Percentiles rank a stretch among this genome's conserved stretches.
phyloP scores from a whole-genome alignment of 1,140 invertebrate genomes.

The Polypedilum vanderplanki region DNA sequence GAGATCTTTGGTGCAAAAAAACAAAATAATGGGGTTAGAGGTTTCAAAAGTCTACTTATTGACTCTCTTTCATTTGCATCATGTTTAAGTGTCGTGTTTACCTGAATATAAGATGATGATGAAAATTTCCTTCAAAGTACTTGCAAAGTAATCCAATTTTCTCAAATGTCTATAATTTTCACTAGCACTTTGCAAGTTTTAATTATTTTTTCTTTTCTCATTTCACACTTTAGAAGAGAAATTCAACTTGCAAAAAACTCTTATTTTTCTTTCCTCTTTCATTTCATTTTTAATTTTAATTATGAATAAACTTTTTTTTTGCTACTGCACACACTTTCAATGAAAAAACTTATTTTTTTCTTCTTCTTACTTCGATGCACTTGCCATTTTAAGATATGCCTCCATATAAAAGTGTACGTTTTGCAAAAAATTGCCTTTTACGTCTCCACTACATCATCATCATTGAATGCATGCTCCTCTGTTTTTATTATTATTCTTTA shows the following conservation, averaged over 20 bases:
- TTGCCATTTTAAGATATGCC: slow-evolving; percentile 1
- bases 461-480: not conserved
- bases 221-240: too few relatives aligned
- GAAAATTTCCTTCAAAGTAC: not conserved
- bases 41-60: too few relatives aligned
- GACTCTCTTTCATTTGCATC: not conserved
- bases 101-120: not conserved
- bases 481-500: not conserved
- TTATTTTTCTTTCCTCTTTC: not conserved
- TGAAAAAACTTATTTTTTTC: not conserved
- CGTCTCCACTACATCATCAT: not conserved
- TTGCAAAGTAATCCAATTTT: not conserved
- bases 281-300: not conserved
- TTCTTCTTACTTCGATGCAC: not conserved
- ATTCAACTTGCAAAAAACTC: too few relatives aligned
- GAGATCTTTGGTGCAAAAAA: not conserved
- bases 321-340: not conserved
- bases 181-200: not conserved
- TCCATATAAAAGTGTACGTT: not conserved
- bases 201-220: not conserved
- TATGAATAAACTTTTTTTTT: not conserved
- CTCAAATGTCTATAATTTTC: not conserved
- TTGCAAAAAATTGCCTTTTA: slow-evolving; percentile 6
- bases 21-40: not conserved
- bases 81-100: not conserved